Conservation (phyloP, 2,113 vertebrate genomes). For the Clarias gariepinus region DNA sequence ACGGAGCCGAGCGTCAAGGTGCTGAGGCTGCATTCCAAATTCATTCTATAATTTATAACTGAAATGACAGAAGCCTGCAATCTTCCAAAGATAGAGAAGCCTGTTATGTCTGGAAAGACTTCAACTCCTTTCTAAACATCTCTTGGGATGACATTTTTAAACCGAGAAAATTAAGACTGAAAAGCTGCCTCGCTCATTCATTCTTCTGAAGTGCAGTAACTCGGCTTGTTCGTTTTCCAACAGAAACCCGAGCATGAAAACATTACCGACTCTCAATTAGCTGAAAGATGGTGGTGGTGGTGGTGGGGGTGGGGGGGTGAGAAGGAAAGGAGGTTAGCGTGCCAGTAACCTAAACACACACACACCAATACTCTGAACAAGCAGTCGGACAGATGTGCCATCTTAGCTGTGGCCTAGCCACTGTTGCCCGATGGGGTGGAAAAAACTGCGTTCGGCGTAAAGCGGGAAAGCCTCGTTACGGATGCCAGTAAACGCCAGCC, state of each 20-base stretch:
- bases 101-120: slow-evolving; percentile 16
- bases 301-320: not conserved
- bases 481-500: slow-evolving; percentile 45
- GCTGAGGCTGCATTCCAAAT: slow-evolving; percentile 37
- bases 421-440: slow-evolving; percentile 29
- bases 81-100: slow-evolving; percentile 21
- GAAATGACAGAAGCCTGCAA: slow-evolving; percentile 8
- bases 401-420: not conserved
- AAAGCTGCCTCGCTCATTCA: slow-evolving; percentile 19
- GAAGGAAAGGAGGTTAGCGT: not conserved
- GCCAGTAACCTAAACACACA: slow-evolving; percentile 17
- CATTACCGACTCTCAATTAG: slow-evolving; percentile 26
- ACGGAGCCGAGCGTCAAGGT: slow-evolving; percentile 17
- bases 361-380: not conserved
- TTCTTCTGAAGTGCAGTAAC: slow-evolving; percentile 15
- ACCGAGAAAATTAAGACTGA: slow-evolving; percentile 30
- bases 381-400: slow-evolving; percentile 25
- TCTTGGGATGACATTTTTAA: slow-evolving; percentile 24
- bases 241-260: slow-evolving; percentile 22
- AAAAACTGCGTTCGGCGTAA: slow-evolving; percentile 35
- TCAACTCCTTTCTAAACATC: slow-evolving; percentile 9
- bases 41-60: slow-evolving; percentile 25
- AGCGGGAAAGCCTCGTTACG: slow-evolving; percentile 35
- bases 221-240: not conserved
- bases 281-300: not conserved